Percentiles rank a stretch among this genome's conserved stretches.
Evolutionary conservation across 2,797 vertebrate species (phyloP).

Genomic region (Chromobotia macracanthus): DNA sequence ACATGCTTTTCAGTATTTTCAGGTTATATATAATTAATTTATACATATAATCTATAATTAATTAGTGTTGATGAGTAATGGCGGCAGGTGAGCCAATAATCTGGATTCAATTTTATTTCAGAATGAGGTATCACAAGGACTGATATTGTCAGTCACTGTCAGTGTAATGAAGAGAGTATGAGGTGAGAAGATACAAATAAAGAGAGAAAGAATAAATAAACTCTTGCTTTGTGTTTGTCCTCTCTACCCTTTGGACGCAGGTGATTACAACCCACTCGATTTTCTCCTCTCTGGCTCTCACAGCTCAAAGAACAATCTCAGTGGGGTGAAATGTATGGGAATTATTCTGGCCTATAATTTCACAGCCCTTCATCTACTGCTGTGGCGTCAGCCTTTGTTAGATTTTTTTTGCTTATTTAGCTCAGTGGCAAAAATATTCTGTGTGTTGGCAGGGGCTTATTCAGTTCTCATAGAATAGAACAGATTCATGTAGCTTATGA

Average conservation of each 20-base stretch:
- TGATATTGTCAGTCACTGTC: no score
- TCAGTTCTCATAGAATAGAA: not conserved
- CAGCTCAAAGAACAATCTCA: slow-evolving; percentile 9
- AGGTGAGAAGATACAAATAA: not conserved
- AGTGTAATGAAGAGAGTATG: not conserved
- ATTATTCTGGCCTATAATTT: slow-evolving; percentile 35
- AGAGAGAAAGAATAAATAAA: not conserved
- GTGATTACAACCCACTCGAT: not conserved
- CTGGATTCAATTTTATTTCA: not conserved
- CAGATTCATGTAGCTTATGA: slow-evolving; percentile 11
- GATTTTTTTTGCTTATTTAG: slow-evolving; percentile 9
- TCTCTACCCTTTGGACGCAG: not conserved
- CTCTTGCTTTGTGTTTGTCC: not conserved
- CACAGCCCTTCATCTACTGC: not conserved
- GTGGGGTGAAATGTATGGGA: slow-evolving; percentile 17
- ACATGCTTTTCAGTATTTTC: slow-evolving; percentile 15
- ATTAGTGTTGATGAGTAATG: not conserved
- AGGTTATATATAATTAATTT: not conserved
- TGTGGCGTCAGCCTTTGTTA: not conserved
- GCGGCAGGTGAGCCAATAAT: not conserved
- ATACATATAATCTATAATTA: not conserved
- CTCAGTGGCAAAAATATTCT: not conserved
- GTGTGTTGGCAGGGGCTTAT: not conserved
- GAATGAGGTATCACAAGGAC: not conserved
- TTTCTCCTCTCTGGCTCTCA: not conserved